These are phyloP conservation scores for Dorcus parallelipipedus DNA, from an alignment of 2,888 invertebrate species.

Conservation along the genomic window DNA sequence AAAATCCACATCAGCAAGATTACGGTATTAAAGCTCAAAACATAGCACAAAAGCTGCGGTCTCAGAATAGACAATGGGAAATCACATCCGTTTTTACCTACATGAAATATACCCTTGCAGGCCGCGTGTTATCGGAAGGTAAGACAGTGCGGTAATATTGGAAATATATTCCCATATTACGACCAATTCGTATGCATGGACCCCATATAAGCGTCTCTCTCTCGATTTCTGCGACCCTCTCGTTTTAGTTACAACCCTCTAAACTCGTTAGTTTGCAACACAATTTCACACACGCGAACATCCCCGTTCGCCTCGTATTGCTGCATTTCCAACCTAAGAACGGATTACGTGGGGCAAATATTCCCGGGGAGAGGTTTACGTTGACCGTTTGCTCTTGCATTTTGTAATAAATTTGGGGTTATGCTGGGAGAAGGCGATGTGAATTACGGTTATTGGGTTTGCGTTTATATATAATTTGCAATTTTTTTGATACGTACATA, in stretches of 20 bases:
- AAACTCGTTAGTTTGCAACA: no score
- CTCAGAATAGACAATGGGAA: constrained; percentile 24
- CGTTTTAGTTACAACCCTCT: neutral
- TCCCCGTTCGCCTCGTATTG: no score
- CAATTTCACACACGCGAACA: no score
- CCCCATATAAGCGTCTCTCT: constrained; percentile 26
- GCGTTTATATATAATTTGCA: constrained; percentile 16
- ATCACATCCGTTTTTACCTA: constrained; percentile 28
- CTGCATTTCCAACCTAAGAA: no score
- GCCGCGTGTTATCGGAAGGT: constrained; percentile 36
- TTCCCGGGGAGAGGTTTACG: constrained; percentile 2
- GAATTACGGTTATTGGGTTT: constrained; percentile 22
- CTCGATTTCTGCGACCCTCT: constrained; percentile 18
- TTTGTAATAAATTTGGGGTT: constrained; percentile 23
- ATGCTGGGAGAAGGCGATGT: constrained; percentile 10
- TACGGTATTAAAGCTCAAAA: neutral
- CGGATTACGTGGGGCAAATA: no score
- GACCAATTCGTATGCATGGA: constrained; percentile 42
- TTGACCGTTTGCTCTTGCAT: constrained; percentile 21
- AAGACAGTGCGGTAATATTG: constrained; percentile 40
- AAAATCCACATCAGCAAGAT: no score
- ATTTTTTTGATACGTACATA: neutral
- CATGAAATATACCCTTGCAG: constrained; percentile 35
- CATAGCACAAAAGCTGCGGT: neutral
- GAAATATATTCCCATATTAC: constrained; percentile 42